phyloP scores from a whole-genome alignment of 37 sponge, comb jelly and placozoan species.

The Theonella swinhoei region DNA sequence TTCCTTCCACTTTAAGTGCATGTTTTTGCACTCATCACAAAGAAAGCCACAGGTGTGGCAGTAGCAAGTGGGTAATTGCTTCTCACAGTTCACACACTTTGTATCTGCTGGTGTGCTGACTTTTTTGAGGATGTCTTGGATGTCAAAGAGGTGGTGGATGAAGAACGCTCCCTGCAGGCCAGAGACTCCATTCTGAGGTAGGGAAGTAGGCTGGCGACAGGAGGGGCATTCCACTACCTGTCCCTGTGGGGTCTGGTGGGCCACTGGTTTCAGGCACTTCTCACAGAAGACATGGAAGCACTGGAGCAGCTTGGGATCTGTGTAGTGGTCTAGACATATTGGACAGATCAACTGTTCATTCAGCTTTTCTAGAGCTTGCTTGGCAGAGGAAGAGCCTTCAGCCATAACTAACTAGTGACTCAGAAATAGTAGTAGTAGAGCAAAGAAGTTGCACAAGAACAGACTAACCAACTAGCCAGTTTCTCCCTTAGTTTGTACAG shows the following conservation, averaged over 20 bases:
- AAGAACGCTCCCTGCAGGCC: conserved; percentile 18
- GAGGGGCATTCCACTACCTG: not conserved
- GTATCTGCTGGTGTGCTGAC: not conserved
- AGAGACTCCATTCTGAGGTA: conserved; percentile 1
- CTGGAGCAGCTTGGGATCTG: conserved; percentile 10
- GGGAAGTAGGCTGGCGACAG: not conserved
- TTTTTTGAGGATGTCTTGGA: conserved; percentile 18
- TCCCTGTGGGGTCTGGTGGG: not conserved
- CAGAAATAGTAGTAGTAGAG: no score
- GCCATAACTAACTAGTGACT: not conserved
- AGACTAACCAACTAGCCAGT: no score
- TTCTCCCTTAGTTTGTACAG: no score
- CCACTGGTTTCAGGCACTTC: not conserved
- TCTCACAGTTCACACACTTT: conserved; percentile 14
- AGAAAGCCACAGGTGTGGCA: conserved; percentile 10
- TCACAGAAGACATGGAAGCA: conserved; percentile 29
- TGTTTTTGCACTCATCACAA: not conserved
- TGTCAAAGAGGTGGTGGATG: conserved; percentile 24
- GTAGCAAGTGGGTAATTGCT: not conserved
- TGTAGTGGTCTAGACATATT: not conserved
- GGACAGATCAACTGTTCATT: conserved; percentile 1
- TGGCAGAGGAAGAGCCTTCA: not conserved
- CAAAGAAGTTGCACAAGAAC: not conserved
- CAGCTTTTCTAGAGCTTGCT: not conserved
- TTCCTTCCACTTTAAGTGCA: not conserved